A percentile compares a stretch with the other conserved stretches of the same genome.
Evolutionary conservation across 2,113 vertebrate genomes (phyloP).

Genomic region (Vanacampus margaritifer): DNA sequence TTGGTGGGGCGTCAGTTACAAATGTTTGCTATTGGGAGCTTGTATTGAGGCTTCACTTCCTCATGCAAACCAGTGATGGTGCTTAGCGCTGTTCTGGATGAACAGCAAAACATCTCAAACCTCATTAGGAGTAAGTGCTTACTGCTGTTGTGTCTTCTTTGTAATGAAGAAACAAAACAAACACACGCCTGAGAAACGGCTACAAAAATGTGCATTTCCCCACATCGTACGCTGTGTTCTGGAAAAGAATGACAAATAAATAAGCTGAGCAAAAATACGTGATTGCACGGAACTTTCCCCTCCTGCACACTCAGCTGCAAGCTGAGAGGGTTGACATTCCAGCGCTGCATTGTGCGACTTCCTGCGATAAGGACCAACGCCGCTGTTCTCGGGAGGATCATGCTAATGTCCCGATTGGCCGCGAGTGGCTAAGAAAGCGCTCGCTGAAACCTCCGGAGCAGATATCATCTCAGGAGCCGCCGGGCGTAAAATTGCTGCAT

Average conservation of each 20-base stretch:
- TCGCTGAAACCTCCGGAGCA: slow-evolving; percentile 37
- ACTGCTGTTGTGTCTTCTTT: slow-evolving; percentile 22
- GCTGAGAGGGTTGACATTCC: slow-evolving; percentile 55
- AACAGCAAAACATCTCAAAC: slow-evolving; percentile 6
- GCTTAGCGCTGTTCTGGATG: slow-evolving; percentile 24
- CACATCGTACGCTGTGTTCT: slow-evolving; percentile 15
- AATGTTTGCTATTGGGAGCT: background rate
- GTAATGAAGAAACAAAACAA: slow-evolving; percentile 18
- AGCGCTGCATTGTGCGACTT: slow-evolving; percentile 50
- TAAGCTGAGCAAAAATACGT: background rate
- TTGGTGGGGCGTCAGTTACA: background rate
- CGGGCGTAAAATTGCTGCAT: slow-evolving; percentile 43
- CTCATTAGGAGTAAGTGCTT: background rate
- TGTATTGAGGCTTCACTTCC: background rate
- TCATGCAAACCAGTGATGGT: slow-evolving; percentile 3
- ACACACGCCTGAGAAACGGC: slow-evolving; percentile 7
- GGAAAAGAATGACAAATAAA: slow-evolving; percentile 45
- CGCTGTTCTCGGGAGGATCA: slow-evolving; percentile 30
- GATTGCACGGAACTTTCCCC: background rate
- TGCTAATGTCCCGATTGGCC: slow-evolving; percentile 26
- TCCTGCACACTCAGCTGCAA: slow-evolving; percentile 24
- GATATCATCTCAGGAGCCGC: slow-evolving; percentile 44
- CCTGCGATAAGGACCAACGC: slow-evolving; percentile 52
- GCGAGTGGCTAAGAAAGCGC: slow-evolving; percentile 12
- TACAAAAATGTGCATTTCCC: slow-evolving; percentile 8